Evolutionary conservation across 2,113 vertebrate species (phyloP).

Genomic region (Synchiropus splendidus): DNA sequence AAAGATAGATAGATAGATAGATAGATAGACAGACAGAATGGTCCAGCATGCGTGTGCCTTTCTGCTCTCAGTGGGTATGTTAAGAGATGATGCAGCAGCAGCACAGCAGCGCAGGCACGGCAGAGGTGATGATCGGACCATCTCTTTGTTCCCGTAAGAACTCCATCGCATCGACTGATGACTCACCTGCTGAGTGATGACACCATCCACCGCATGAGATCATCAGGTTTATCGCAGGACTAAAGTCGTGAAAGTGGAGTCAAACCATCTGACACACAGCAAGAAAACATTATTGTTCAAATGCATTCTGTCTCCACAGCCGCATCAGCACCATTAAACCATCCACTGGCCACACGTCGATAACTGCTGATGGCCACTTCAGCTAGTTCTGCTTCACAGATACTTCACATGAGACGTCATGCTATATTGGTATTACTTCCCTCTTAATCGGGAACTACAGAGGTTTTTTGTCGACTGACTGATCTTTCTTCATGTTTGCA

Average conservation of each 20-base stretch:
- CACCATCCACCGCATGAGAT: constrained; percentile 48
- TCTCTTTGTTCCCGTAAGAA: constrained; percentile 48
- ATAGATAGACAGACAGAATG: no score
- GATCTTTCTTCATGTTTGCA: no score
- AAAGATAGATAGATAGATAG: no score
- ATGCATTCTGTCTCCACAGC: constrained; percentile 2
- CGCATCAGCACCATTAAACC: constrained; percentile 2
- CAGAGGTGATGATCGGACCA: constrained; percentile 30
- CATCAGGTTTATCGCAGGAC: constrained; percentile 30
- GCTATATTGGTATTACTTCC: no score
- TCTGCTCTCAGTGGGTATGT: no score
- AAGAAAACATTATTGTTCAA: constrained; percentile 8
- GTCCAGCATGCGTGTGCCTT: no score
- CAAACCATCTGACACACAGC: constrained; percentile 1
- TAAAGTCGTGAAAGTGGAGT: background rate
- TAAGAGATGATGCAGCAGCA: constrained; percentile 32
- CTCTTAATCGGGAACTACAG: no score
- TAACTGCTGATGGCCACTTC: no score
- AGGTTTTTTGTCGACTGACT: no score
- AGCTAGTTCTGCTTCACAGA: no score
- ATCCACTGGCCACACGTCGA: no score
- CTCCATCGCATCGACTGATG: constrained; percentile 32
- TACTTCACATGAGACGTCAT: no score
- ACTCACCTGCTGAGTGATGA: constrained; percentile 46
- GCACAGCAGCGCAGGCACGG: constrained; percentile 22